Percentiles rank a stretch among this genome's conserved stretches.
Evolutionary conservation across 2,888 invertebrate species (phyloP).

Genomic region (Drosophila mettleri): DNA sequence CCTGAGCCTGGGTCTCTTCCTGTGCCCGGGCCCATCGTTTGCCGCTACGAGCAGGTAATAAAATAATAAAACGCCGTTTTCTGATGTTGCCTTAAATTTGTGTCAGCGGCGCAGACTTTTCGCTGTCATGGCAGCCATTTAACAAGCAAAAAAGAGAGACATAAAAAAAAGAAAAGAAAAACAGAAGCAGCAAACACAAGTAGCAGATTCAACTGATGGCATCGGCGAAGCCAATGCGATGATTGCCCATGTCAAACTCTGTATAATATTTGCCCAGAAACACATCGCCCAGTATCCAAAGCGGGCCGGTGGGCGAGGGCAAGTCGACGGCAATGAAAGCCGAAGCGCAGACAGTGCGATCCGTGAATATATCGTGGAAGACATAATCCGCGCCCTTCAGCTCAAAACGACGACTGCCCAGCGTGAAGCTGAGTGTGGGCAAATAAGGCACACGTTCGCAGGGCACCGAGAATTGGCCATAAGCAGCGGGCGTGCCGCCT

Average conservation of each 20-base stretch:
- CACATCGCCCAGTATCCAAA: constrained; percentile 73
- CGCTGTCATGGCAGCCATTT: constrained; percentile 51
- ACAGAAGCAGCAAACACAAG: background rate
- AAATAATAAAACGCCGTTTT: constrained; percentile 64
- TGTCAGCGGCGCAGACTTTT: constrained; percentile 28
- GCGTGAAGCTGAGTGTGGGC: constrained; percentile 90
- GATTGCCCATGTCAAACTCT: constrained; percentile 71
- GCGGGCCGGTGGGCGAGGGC: constrained; percentile 66
- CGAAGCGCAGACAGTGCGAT: constrained; percentile 89
- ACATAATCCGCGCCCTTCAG: constrained; percentile 94
- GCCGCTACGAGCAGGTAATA: constrained; percentile 61
- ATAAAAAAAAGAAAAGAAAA: background rate
- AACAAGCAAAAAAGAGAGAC: constrained; percentile 11
- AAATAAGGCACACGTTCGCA: constrained; percentile 91
- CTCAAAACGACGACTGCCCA: constrained; percentile 90
- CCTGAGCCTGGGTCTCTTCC: constrained; percentile 4
- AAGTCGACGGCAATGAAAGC: constrained; percentile 71
- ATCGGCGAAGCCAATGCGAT: constrained; percentile 73
- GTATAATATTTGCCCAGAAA: constrained; percentile 73
- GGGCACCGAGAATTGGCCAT: constrained; percentile 92
- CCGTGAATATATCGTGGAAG: constrained; percentile 91
- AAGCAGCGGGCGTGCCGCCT: constrained; percentile 91
- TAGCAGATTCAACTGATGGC: constrained; percentile 83
- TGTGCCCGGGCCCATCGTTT: constrained; percentile 10
- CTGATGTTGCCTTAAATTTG: constrained; percentile 12